These are phyloP conservation scores for Hyposmocoma kahamanoa DNA, from an alignment of 1,140 invertebrate genomes.

Conservation along the genomic window DNA sequence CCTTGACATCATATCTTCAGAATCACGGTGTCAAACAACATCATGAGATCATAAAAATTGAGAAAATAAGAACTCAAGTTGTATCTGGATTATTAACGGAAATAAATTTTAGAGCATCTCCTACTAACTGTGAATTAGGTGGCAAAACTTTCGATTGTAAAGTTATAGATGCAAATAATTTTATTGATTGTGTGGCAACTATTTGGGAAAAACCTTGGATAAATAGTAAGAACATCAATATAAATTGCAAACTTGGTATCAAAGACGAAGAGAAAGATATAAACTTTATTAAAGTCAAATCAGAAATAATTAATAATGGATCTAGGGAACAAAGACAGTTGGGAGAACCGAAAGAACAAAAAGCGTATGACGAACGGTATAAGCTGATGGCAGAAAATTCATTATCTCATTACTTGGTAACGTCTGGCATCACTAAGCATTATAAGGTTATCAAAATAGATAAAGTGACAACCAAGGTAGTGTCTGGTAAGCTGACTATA, in stretches of 20 bases:
- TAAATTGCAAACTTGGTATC: too few species aligned
- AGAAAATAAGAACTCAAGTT: conserved; percentile 17
- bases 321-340: too few species aligned
- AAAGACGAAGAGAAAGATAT: too few species aligned
- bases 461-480: conserved; percentile 27
- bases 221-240: too few species aligned
- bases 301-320: too few species aligned
- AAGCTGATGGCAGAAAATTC: conserved; percentile 29
- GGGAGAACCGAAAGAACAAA: conserved; percentile 8
- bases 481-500: conserved; percentile 18
- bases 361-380: conserved; percentile 24
- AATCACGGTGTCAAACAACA: neutral
- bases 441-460: conserved; percentile 27
- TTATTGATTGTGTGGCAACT: too few species aligned
- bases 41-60: conserved; percentile 10
- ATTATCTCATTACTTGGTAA: conserved; percentile 24
- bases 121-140: too few species aligned
- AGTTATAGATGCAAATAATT: too few species aligned
- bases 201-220: too few species aligned
- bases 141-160: too few species aligned
- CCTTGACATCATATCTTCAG: conserved; percentile 16
- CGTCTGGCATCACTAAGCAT: conserved; percentile 11
- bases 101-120: conserved; percentile 28
- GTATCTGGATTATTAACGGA: conserved; percentile 20
- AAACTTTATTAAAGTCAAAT: too few species aligned